phyloP scores from a whole-genome alignment of 2,797 vertebrate species.

The Manis pentadactyla region DNA sequence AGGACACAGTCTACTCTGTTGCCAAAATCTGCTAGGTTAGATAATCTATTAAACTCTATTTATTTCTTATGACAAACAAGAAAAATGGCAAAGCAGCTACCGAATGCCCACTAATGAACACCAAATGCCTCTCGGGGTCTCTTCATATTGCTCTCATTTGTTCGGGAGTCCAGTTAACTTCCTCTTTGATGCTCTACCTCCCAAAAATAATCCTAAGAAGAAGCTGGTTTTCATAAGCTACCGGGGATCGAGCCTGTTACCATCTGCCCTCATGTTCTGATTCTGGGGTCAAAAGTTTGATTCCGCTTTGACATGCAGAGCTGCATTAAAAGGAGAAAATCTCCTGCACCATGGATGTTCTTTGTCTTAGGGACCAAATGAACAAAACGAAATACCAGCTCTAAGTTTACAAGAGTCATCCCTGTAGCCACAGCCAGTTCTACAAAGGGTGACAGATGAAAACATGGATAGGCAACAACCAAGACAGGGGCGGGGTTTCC shows the following conservation, averaged over 20 bases:
- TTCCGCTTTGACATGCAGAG: not conserved
- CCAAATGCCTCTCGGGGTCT: conserved; percentile 83
- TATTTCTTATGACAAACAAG: conserved; percentile 89
- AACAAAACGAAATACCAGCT: not conserved
- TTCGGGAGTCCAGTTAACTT: conserved; percentile 60
- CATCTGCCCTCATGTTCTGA: not conserved
- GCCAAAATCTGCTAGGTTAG: conserved; percentile 86
- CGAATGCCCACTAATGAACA: conserved; percentile 83
- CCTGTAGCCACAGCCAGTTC: not conserved
- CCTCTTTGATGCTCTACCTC: conserved; percentile 65
- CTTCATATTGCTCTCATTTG: conserved; percentile 73
- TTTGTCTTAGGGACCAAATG: not conserved
- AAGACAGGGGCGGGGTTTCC: not conserved
- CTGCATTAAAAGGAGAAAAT: not conserved
- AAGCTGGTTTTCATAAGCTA: conserved; percentile 69
- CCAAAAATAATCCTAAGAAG: conserved; percentile 6
- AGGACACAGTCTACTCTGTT: conserved; percentile 83
- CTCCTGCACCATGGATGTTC: not conserved
- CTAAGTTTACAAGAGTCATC: not conserved
- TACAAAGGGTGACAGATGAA: not conserved
- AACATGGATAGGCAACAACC: not conserved
- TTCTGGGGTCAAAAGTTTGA: conserved; percentile 69
- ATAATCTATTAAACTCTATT: conserved; percentile 88
- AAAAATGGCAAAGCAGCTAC: conserved; percentile 88
- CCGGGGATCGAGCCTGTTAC: not conserved